These are phyloP conservation scores for Hyphantria cunea DNA, from an alignment of 1,140 invertebrate species.

Conservation along the genomic window DNA sequence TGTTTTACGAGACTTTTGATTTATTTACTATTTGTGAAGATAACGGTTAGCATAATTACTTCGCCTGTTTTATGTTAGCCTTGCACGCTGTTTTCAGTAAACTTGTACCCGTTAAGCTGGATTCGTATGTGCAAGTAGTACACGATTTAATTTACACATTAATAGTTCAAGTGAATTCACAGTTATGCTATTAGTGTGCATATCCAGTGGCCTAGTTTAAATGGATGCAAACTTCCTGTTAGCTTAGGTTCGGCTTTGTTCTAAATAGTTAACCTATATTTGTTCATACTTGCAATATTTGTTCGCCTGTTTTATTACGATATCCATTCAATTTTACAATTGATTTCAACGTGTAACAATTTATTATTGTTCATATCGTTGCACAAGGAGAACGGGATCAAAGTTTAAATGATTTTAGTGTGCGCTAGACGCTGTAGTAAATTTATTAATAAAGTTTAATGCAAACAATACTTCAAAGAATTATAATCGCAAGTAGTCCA, in stretches of 20 bases:
- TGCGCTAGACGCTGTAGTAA: no score
- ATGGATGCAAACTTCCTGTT: slow-evolving; percentile 30
- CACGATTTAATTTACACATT: no score
- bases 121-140: no score
- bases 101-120: slow-evolving; percentile 19
- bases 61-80: slow-evolving; percentile 58
- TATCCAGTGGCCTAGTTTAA: slow-evolving; percentile 30
- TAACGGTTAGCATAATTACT: slow-evolving; percentile 69
- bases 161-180: neutral
- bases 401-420: no score
- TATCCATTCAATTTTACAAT: neutral
- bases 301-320: neutral
- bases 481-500: slow-evolving; percentile 30
- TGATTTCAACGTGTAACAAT: no score
- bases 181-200: slow-evolving; percentile 7
- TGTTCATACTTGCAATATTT: slow-evolving; percentile 1
- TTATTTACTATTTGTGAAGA: slow-evolving; percentile 63
- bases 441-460: slow-evolving; percentile 11
- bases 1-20: slow-evolving; percentile 55
- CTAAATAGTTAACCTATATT: slow-evolving; percentile 18
- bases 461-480: slow-evolving; percentile 22
- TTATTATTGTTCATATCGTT: no score
- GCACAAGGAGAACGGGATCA: no score
- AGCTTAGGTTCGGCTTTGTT: slow-evolving; percentile 7
- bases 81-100: slow-evolving; percentile 44